Percentiles rank a stretch among this genome's conserved stretches.
These are phyloP conservation scores for Anabacerthia variegaticeps DNA, from an alignment of 2,797 vertebrate genomes.

Conservation along the genomic window DNA sequence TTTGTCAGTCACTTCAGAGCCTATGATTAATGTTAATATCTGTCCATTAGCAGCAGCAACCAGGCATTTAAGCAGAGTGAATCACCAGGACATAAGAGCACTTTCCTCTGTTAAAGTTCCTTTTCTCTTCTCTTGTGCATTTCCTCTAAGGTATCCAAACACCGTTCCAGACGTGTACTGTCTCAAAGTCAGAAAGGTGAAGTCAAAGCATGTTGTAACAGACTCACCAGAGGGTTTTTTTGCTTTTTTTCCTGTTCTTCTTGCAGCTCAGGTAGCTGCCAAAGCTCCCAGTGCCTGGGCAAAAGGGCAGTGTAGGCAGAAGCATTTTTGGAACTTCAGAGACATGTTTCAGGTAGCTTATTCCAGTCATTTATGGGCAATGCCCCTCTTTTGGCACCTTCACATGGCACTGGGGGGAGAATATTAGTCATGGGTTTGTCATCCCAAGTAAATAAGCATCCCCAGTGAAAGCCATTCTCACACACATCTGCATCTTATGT, in stretches of 20 bases:
- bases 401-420: background rate
- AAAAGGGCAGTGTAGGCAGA: background rate
- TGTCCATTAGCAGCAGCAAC: conserved; percentile 20
- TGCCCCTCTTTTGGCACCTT: background rate
- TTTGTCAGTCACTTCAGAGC: background rate
- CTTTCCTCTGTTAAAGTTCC: background rate
- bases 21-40: background rate
- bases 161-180: background rate
- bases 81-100: background rate
- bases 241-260: background rate
- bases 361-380: background rate
- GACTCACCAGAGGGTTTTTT: background rate
- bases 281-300: background rate
- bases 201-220: background rate
- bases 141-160: background rate
- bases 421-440: background rate
- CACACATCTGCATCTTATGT: background rate
- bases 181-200: background rate
- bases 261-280: background rate
- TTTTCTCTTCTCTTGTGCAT: background rate
- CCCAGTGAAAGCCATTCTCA: background rate
- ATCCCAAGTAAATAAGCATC: background rate
- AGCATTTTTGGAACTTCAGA: background rate
- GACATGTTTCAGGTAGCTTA: background rate
- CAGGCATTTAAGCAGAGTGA: background rate